phyloP scores from a whole-genome alignment of 1,140 invertebrate species.

The Heliconius eleuchia region DNA sequence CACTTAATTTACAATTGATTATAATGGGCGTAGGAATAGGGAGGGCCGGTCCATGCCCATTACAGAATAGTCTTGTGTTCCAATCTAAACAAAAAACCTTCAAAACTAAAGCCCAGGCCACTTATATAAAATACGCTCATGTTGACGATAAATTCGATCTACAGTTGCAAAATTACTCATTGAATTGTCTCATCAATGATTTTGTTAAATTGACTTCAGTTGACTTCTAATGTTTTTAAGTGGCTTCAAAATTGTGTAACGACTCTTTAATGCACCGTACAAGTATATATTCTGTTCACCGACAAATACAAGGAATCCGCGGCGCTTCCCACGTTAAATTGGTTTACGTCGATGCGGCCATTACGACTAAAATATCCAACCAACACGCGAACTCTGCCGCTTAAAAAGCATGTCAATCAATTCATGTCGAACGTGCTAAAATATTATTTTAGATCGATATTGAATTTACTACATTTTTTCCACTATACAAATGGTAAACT shows the following conservation, averaged over 20 bases:
- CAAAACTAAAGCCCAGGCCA: no score
- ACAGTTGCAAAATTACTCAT: background rate
- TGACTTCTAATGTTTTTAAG: slow-evolving; percentile 41
- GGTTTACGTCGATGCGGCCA: slow-evolving; percentile 75
- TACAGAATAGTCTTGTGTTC: no score
- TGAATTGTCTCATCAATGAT: slow-evolving; percentile 15
- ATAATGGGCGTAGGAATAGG: no score
- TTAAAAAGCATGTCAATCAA: slow-evolving; percentile 76
- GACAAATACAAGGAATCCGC: slow-evolving; percentile 56
- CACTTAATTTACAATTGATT: background rate
- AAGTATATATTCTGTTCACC: slow-evolving; percentile 40
- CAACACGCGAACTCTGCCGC: slow-evolving; percentile 57
- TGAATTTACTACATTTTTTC: background rate
- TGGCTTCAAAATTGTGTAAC: slow-evolving; percentile 42
- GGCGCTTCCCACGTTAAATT: slow-evolving; percentile 63
- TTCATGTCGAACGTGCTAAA: slow-evolving; percentile 55
- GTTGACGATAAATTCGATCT: background rate
- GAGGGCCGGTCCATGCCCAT: no score
- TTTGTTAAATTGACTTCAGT: slow-evolving; percentile 33
- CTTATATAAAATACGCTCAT: no score
- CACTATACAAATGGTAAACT: background rate
- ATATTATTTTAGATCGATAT: background rate
- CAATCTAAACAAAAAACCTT: no score
- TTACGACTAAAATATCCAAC: slow-evolving; percentile 66
- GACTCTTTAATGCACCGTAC: slow-evolving; percentile 48